Conservation (phyloP, 2,797 vertebrate species). For the Phrynocephalus vlangalii region DNA sequence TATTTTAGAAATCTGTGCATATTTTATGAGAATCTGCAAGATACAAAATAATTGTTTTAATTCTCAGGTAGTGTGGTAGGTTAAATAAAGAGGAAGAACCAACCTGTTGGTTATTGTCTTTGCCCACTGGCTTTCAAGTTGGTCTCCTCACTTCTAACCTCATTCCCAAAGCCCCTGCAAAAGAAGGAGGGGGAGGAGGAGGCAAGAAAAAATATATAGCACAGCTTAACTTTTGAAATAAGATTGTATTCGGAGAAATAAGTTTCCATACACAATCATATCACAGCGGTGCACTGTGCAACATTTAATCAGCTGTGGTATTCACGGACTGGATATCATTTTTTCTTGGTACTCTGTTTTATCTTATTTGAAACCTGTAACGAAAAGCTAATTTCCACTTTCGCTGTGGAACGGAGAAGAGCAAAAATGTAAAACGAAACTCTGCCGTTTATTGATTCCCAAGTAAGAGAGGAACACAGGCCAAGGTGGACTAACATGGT, state of each 20-base stretch:
- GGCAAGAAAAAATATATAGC: background rate
- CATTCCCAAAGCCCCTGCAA: background rate
- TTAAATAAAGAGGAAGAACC: background rate
- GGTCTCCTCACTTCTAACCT: background rate
- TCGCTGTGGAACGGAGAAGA: constrained; percentile 15
- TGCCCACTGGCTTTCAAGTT: background rate
- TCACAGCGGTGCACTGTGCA: background rate
- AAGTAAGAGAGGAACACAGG: background rate
- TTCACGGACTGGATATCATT: background rate
- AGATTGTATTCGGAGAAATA: accelerated
- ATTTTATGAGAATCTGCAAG: background rate
- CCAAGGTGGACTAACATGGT: background rate
- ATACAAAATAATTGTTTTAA: constrained; percentile 8
- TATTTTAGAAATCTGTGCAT: constrained; percentile 13
- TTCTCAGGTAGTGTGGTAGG: accelerated
- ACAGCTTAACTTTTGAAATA: background rate
- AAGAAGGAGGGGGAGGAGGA: background rate
- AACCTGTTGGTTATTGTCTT: background rate
- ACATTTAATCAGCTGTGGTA: constrained; percentile 24
- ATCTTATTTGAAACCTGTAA: constrained; percentile 27
- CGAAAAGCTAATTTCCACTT: background rate
- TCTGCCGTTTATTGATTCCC: constrained; percentile 34
- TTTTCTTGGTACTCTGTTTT: constrained; percentile 14
- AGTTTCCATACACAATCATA: background rate
- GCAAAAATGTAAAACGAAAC: constrained; percentile 21